Conservation (phyloP, 2,113 vertebrate genomes). For the Muscicapa adusta region DNA sequence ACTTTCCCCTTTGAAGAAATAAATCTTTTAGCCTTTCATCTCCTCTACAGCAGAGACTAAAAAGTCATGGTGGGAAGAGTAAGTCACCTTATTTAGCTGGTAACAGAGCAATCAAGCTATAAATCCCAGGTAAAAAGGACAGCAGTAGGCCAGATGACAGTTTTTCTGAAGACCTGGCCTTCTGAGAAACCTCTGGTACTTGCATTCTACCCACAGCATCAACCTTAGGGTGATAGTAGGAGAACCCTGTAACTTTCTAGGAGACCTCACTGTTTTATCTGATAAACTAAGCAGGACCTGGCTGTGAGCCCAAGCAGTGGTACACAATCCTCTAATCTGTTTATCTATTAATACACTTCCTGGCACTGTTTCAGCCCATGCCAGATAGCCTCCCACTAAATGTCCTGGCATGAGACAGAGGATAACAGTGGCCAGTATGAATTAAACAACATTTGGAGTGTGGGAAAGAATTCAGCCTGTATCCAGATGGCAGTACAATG, state of each 20-base stretch:
- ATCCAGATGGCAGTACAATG: background rate
- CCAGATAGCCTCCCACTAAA: constrained; percentile 23
- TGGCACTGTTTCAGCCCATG: constrained; percentile 1
- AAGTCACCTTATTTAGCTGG: background rate
- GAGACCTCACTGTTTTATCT: background rate
- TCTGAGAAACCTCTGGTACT: background rate
- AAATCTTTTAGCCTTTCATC: background rate
- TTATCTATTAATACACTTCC: constrained; percentile 36
- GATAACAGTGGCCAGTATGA: background rate
- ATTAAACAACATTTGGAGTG: constrained; percentile 47
- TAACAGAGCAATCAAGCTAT: background rate
- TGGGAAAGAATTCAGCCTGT: constrained; percentile 2
- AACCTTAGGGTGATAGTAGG: background rate
- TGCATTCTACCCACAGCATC: background rate
- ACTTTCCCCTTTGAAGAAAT: background rate
- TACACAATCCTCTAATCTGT: background rate
- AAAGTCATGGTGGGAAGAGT: background rate
- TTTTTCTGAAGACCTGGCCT: background rate
- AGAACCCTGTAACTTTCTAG: background rate
- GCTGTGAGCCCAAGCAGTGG: background rate
- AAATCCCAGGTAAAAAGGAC: background rate
- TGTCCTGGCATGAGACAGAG: background rate
- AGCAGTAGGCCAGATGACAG: background rate
- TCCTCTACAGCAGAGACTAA: background rate
- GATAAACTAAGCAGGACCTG: background rate